Conservation (phyloP, 1,140 invertebrate genomes). For the Lerema accius region DNA sequence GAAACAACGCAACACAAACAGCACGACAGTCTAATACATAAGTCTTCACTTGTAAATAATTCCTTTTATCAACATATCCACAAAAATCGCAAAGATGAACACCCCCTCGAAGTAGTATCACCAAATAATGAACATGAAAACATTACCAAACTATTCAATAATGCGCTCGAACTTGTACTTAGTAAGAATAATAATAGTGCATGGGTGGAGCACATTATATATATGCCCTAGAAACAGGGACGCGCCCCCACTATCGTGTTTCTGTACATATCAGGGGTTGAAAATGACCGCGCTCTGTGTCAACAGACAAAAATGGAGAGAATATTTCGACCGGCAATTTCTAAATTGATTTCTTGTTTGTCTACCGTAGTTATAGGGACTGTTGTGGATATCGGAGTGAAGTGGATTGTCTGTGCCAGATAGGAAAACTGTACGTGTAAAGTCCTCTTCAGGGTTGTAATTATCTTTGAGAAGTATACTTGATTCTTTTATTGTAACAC, state of each 20-base stretch:
- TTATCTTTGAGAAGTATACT: no score
- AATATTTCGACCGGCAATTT: slow-evolving; percentile 33
- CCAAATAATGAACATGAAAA: no score
- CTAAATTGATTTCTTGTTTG: slow-evolving; percentile 36
- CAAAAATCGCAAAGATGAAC: no score
- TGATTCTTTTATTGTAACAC: no score
- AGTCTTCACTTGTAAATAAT: no score
- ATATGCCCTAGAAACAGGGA: slow-evolving; percentile 28
- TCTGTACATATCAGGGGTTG: slow-evolving; percentile 48
- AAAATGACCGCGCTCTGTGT: slow-evolving; percentile 42
- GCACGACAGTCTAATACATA: no score
- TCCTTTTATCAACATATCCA: no score
- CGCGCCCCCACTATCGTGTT: slow-evolving; percentile 55
- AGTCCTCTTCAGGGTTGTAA: no score
- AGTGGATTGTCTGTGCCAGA: not conserved
- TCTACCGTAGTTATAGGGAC: slow-evolving; percentile 2
- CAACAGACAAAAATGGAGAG: slow-evolving; percentile 39
- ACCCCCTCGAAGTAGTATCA: no score
- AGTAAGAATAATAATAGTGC: slow-evolving; percentile 25
- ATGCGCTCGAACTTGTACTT: slow-evolving; percentile 5
- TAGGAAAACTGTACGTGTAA: no score
- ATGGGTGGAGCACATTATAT: slow-evolving; percentile 18
- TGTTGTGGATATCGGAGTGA: not conserved
- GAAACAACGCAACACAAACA: no score
- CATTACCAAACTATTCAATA: no score